Evolutionary conservation across 2,797 vertebrate species (phyloP).

Genomic region (Aphelocoma californica): DNA sequence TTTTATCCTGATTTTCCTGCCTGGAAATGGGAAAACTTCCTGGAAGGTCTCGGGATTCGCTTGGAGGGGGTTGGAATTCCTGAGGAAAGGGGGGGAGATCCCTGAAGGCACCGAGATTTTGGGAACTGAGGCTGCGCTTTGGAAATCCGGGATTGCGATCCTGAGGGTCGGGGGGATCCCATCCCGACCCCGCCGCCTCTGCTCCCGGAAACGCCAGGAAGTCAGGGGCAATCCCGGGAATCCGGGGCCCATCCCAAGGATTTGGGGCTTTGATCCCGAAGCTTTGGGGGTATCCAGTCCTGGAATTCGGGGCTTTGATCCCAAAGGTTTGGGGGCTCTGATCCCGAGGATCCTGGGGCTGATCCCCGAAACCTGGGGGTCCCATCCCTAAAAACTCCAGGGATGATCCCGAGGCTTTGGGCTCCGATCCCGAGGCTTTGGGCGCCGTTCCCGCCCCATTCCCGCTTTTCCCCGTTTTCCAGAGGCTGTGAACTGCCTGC

Average conservation of each 20-base stretch:
- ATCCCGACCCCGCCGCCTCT: no score
- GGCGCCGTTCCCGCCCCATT: neutral
- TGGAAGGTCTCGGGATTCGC: neutral
- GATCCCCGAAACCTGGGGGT: no score
- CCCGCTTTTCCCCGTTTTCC: neutral
- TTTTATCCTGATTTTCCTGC: neutral
- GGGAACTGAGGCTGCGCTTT: neutral
- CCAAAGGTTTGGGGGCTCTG: no score
- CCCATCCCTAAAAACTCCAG: no score
- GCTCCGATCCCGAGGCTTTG: neutral
- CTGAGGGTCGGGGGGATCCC: no score
- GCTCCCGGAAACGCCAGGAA: no score
- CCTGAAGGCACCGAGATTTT: neutral
- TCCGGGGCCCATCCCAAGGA: no score
- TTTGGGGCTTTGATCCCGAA: no score
- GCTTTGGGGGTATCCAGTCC: no score
- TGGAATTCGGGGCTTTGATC: no score
- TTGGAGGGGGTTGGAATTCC: neutral
- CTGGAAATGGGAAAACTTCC: neutral
- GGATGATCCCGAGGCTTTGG: neutral
- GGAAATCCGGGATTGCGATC: neutral
- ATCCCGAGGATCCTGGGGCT: no score
- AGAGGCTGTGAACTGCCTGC: neutral
- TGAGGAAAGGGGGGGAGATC: neutral
- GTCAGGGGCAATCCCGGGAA: no score